A percentile compares a stretch with the other conserved stretches of the same genome.
Evolutionary conservation across 1,140 invertebrate genomes (phyloP).

Genomic region (Steinernema khuongi): DNA sequence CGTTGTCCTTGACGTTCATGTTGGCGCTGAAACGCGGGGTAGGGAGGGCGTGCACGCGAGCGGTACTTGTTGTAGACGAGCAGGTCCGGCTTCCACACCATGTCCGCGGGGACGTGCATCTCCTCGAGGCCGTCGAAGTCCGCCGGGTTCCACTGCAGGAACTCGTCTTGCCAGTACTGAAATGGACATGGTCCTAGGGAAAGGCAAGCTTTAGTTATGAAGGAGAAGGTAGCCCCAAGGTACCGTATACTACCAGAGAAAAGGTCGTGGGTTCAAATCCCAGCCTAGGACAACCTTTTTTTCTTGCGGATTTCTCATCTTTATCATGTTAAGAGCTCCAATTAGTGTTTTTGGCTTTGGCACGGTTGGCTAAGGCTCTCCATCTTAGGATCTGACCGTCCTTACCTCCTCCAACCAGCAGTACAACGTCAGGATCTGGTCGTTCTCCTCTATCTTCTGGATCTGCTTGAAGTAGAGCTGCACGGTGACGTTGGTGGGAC

Average conservation of each 20-base stretch:
- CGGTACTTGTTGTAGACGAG: conserved; percentile 51
- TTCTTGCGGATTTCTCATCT: too few species aligned
- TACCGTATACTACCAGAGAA: too few species aligned
- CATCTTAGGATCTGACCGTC: too few species aligned
- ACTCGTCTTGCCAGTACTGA: conserved; percentile 39
- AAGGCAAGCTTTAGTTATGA: too few species aligned
- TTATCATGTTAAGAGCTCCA: too few species aligned
- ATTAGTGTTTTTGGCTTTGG: too few species aligned
- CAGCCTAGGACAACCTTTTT: too few species aligned
- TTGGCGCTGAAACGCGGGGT: conserved; percentile 46
- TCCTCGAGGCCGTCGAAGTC: conserved; percentile 42
- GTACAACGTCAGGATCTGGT: conserved; percentile 55
- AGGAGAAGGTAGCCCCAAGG: too few species aligned
- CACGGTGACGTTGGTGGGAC: conserved; percentile 53
- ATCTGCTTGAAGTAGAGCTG: conserved; percentile 57
- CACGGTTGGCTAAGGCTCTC: too few species aligned
- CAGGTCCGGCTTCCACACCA: conserved; percentile 51
- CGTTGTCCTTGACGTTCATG: conserved; percentile 56
- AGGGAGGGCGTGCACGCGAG: too few species aligned
- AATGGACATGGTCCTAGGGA: too few species aligned
- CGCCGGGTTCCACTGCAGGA: conserved; percentile 41
- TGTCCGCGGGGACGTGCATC: conserved; percentile 42
- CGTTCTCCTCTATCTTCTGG: conserved; percentile 54
- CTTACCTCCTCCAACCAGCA: conserved; percentile 52
- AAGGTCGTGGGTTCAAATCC: too few species aligned